Base-by-base conservation (phyloP, 2,888 invertebrate species). In the Melinaea marsaeus region DNA sequence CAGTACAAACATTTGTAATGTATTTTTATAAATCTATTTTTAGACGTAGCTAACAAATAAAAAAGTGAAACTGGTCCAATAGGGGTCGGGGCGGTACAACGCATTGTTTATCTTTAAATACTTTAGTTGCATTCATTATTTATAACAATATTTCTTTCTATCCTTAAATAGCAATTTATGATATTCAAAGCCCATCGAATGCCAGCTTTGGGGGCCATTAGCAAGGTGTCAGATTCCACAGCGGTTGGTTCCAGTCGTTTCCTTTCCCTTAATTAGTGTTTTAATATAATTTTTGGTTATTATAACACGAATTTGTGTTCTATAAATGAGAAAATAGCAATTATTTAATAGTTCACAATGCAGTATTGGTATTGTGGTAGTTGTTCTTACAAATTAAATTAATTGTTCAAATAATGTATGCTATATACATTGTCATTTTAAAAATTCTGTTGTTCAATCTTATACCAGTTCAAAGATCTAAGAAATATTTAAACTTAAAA, bases 201-300 rank as follows among this genome's bases (percentile, higher is more conserved):
- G 57, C 57, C 51, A 46, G 13, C 9, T 55, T 47, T 35, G 45
- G 55, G 55, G 63, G 63, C 68, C 68, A 65, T 66, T 68, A 70
- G 57, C 65, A 57, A 35, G 66, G 68, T 68, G 69, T 70, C 70
- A 69, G 45, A 67, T 69, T 70, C 62, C 70, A 63, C 4, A 57
- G 62, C 66, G 67, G 67, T 64, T 64, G 67, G 46, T 48, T 62
- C 56, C 63, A 59, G 66, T 62, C 60, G 60, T 62, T 68, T 68
- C 66, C 64, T 57, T 62, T 66, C 61, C 60, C 45, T 62, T 67
- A 64, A 62, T 63, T 66, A 64, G 63, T 62, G 51, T 42, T 55
- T 45, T 55, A 55, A 46, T 9, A 42, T 42, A 42, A 33, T 55
- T 22, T 22, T 22, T 22, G 22, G 22, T 22, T 22, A 22, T 22